Evolutionary conservation across 1,140 invertebrate species (phyloP).

Genomic region (Aradophagus sp.): DNA sequence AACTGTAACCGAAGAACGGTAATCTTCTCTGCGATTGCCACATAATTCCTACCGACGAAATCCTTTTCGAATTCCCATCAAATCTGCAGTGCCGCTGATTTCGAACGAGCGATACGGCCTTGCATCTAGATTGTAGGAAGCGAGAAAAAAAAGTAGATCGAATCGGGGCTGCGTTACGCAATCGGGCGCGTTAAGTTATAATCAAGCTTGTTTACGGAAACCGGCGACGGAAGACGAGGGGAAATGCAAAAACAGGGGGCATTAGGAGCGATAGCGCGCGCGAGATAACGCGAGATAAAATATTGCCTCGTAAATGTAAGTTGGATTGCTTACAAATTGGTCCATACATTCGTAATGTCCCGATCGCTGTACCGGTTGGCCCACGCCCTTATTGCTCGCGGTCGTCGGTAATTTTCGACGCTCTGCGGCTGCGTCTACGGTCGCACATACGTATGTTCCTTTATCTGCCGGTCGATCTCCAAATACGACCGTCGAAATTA

Average conservation of each 20-base stretch:
- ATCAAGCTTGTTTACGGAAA: slow-evolving; percentile 12
- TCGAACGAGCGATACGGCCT: too few species aligned
- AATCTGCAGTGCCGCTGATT: too few species aligned
- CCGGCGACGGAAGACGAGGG: slow-evolving; percentile 18
- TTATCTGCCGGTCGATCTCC: slow-evolving; percentile 32
- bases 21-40: too few species aligned
- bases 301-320: slow-evolving; percentile 71
- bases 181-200: too few species aligned
- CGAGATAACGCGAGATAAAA: slow-evolving; percentile 71
- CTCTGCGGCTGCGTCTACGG: slow-evolving; percentile 46
- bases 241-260: slow-evolving; percentile 42
- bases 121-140: too few species aligned
- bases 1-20: too few species aligned
- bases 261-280: slow-evolving; percentile 43
- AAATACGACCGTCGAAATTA: background rate
- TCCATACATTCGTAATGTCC: slow-evolving; percentile 74
- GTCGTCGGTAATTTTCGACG: slow-evolving; percentile 65
- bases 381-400: slow-evolving; percentile 61
- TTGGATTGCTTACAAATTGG: slow-evolving; percentile 76
- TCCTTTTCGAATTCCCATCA: too few species aligned
- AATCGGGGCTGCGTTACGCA: too few species aligned
- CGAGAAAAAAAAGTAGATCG: too few species aligned
- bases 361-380: slow-evolving; percentile 65
- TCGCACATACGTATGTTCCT: slow-evolving; percentile 27
- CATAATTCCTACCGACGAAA: too few species aligned